Conservation (phyloP, 2,113 vertebrate species). For the Uropsilus gracilis region DNA sequence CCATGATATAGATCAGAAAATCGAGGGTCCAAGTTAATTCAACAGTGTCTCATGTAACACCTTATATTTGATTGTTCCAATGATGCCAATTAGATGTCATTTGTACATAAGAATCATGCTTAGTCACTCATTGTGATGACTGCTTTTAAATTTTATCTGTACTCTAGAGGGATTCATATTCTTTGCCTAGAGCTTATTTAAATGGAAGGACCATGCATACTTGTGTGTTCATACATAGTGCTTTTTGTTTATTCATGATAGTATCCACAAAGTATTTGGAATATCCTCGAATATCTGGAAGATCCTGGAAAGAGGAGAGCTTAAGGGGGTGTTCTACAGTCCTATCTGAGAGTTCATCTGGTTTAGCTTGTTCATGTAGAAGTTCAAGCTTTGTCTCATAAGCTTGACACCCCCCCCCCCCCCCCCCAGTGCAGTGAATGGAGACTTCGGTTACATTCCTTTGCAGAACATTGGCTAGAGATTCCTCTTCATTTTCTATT, state of each 20-base stretch:
- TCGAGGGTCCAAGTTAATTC: background rate
- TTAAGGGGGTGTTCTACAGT: background rate
- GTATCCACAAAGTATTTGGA: background rate
- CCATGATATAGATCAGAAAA: background rate
- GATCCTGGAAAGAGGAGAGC: background rate
- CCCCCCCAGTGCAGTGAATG: fast-evolving
- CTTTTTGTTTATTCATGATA: background rate
- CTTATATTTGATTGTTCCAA: background rate
- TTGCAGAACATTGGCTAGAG: background rate
- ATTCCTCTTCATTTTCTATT: background rate
- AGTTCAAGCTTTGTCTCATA: background rate
- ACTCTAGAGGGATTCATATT: background rate
- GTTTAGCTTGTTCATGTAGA: background rate
- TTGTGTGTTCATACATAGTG: background rate
- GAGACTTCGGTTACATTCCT: too few species aligned
- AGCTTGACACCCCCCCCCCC: too few species aligned
- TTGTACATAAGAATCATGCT: background rate
- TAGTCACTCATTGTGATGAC: background rate
- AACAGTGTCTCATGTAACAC: background rate
- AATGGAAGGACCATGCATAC: background rate
- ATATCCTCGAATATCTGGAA: background rate
- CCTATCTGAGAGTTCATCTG: background rate
- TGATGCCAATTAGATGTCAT: background rate
- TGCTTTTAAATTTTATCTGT: background rate
- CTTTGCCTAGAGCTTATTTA: background rate